A percentile compares a stretch with the other conserved stretches of the same genome.
Conservation (phyloP, 2,113 vertebrate species). For the Lamprotornis superbus region DNA sequence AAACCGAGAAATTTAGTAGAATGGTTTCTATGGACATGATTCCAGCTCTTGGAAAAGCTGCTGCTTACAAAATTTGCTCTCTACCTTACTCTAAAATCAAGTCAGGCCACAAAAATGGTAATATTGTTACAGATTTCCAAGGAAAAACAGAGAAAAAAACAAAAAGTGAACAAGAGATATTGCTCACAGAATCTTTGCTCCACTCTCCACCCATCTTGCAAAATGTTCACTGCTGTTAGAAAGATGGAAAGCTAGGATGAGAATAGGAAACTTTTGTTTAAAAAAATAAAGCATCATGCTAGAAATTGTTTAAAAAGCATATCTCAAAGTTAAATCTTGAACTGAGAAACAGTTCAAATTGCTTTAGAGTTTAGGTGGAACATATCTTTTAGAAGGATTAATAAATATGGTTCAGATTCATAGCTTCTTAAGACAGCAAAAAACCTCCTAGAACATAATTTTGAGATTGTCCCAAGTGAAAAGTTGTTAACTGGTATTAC, state of each 20-base stretch:
- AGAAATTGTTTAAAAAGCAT: not conserved
- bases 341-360: not conserved
- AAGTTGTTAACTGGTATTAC: not conserved
- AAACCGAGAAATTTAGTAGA: not conserved
- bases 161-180: not conserved
- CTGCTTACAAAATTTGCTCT: not conserved
- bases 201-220: not conserved
- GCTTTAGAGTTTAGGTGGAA: not conserved
- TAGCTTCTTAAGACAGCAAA: not conserved
- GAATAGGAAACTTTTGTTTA: not conserved
- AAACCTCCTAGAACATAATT: not conserved
- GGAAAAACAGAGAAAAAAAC: not conserved
- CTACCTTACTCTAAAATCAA: not conserved
- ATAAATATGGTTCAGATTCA: not conserved
- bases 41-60: not conserved
- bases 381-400: not conserved
- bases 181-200: not conserved
- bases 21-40: accelerated
- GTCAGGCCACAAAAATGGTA: not conserved
- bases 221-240: not conserved
- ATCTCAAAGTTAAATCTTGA: not conserved
- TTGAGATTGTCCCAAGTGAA: not conserved
- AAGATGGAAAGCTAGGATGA: not conserved
- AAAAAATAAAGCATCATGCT: not conserved
- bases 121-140: not conserved